Conservation (phyloP, 2,888 invertebrate genomes). For the Patella ulyssiponensis region DNA sequence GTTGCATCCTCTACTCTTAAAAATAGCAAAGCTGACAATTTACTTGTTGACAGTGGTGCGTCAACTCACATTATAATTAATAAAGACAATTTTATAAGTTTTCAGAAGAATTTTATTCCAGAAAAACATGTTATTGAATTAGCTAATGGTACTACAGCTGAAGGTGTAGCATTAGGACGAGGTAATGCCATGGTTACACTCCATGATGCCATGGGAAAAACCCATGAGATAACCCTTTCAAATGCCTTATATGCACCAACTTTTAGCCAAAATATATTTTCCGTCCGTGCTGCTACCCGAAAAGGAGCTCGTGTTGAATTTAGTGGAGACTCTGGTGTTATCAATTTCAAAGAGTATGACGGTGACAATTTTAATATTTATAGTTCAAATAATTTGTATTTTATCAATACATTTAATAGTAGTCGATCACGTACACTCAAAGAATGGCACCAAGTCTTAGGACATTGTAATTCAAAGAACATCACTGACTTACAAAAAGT, state of each 20-base stretch:
- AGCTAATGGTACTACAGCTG: slow-evolving; percentile 30
- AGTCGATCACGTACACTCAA: slow-evolving; percentile 7
- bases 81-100: slow-evolving; percentile 32
- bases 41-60: slow-evolving; percentile 43
- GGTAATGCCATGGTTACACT: no score
- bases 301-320: slow-evolving; percentile 31
- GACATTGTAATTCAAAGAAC: slow-evolving; percentile 35
- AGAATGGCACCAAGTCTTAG: slow-evolving; percentile 30
- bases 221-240: neutral
- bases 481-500: slow-evolving; percentile 27
- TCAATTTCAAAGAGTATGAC: neutral
- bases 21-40: neutral
- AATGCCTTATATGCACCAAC: slow-evolving; percentile 33
- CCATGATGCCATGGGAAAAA: no score
- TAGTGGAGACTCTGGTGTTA: neutral
- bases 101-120: slow-evolving; percentile 34
- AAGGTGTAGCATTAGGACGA: slow-evolving; percentile 18
- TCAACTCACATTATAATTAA: slow-evolving; percentile 42
- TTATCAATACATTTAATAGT: neutral
- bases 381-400: neutral
- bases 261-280: slow-evolving; percentile 36
- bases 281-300: slow-evolving; percentile 36
- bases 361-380: neutral
- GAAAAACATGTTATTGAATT: slow-evolving; percentile 37
- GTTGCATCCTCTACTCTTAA: neutral